Base-by-base conservation (phyloP, 1,140 invertebrate genomes). In the Augochlora pura region DNA sequence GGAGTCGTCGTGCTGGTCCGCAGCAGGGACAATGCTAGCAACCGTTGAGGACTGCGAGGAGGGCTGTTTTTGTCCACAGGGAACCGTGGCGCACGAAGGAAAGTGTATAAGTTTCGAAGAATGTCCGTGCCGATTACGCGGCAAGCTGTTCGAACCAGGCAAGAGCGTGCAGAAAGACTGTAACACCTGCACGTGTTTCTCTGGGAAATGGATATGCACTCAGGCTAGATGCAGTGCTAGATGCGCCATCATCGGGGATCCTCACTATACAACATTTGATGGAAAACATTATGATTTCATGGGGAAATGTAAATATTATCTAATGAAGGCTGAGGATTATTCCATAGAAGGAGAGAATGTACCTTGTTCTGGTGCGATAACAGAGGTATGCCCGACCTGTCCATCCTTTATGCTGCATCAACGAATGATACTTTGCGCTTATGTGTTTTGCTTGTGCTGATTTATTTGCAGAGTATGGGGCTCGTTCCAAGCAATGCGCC, bases 231-330 rank as follows among this genome's bases (percentile, higher is more conserved):
- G 97, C 89, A 95, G 95, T 1, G 95, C 96, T 0, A 94, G 96
- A 27, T 98, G 98, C 90, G 94, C 96, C 0, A 96, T 96, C 0
- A 94, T 97, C 25, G 97, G 97, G 0, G 97, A 98, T 93, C 97
- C 97, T 6, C 98, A 98, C 92, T 98, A 98, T 91, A 94, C 95
- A 32, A 98, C 97, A 0, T 98, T 98, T 89, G 98, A 98, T 91
- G 97, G 97, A 0, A 95, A 95, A 74, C 94, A 94, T 12, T 98
- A 95, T 89, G 96, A 98, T 90, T 98, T 98, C 90, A 97, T 98
- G 96, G 97, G 97, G 14, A 95, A 96, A 80, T 98, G 98, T 91
- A 95, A 95, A 0, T 98, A 98, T 88, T 96, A 96, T 87, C 90
- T 98, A 60, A 92, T 98, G 1, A 95, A 96, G 83, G 93, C 93